Base-by-base conservation (phyloP, 2,888 invertebrate species). In the Drosophila differens region DNA sequence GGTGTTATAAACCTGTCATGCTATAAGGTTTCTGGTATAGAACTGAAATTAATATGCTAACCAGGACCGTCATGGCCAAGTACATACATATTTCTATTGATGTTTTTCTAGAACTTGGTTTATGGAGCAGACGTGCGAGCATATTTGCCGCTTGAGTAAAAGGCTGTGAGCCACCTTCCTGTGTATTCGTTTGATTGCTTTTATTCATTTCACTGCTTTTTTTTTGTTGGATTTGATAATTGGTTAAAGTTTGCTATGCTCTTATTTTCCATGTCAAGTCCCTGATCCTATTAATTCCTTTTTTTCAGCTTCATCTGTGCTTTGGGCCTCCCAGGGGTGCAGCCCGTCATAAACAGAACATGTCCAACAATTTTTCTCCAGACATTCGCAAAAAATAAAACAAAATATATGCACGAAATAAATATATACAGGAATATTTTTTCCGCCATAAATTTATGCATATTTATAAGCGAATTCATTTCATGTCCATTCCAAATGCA, bases 401-500 rank as follows among this genome's bases (percentile, higher is more conserved):
- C 9, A 41, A 44, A 49, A 65, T 51, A 30, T 64, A 57, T 62
- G 44, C 19, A 59, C 25, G 44, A 64, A 63, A 65, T 68, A 59
- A 37, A 19, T 55, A 39, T 49, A 33, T 59, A 55, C 52, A 25
- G 35, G 65, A 67, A 72, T 55, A 47, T 37, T 74, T 72, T 73
- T 81, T 77, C 22, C 52, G 67, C 57, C 75, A 87, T 73, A 90
- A 76, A 87, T 78, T 82, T 85, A 91, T 87, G 89, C 91, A 91
- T 88, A 91, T 91, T 87, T 89, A 87, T 87, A 80, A 71, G 76
- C 70, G 62, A 79, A 83, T 90, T 73, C 73, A 80, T 84, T 77
- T 73, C 87, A 65, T 80, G 91, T 87, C 82, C 87, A 87, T 84
- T 86, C 84, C 91, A 76, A 89, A 86, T 90, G 91, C 86, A 84